These are phyloP conservation scores for Leucophenga varia DNA, from an alignment of 1,140 invertebrate species.

Conservation along the genomic window DNA sequence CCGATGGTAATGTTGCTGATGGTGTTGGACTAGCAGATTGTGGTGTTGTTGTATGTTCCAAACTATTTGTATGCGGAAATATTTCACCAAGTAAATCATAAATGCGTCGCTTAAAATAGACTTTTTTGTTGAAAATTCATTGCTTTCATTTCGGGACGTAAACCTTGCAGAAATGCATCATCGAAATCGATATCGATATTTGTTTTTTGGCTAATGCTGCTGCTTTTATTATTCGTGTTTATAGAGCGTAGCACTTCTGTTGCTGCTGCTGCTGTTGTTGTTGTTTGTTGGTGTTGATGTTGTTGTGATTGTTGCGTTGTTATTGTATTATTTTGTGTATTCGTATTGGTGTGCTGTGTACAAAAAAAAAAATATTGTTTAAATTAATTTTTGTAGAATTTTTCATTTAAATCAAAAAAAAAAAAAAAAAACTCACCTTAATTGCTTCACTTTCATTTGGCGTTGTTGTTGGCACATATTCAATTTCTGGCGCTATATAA, in stretches of 20 bases:
- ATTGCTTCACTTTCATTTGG: neutral
- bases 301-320: too few species aligned
- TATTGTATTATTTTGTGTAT: too few species aligned
- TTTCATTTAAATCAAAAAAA: too few species aligned
- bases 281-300: too few species aligned
- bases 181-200: conserved; percentile 25
- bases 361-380: too few species aligned
- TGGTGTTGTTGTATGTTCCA: neutral
- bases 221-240: too few species aligned
- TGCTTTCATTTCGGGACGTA: conserved; percentile 40
- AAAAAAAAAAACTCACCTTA: too few species aligned
- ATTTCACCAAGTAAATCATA: conserved; percentile 42
- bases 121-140: conserved; percentile 46
- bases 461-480: neutral
- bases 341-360: too few species aligned
- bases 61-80: conserved; percentile 12
- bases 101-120: conserved; percentile 43
- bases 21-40: neutral
- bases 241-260: too few species aligned
- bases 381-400: too few species aligned
- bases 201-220: too few species aligned
- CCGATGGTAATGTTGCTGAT: neutral
- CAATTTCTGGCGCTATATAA: neutral
- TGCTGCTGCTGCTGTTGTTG: too few species aligned
- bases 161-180: conserved; percentile 41